These are phyloP conservation scores for Eubucco bourcierii DNA, from an alignment of 2,113 vertebrate species.

Conservation along the genomic window DNA sequence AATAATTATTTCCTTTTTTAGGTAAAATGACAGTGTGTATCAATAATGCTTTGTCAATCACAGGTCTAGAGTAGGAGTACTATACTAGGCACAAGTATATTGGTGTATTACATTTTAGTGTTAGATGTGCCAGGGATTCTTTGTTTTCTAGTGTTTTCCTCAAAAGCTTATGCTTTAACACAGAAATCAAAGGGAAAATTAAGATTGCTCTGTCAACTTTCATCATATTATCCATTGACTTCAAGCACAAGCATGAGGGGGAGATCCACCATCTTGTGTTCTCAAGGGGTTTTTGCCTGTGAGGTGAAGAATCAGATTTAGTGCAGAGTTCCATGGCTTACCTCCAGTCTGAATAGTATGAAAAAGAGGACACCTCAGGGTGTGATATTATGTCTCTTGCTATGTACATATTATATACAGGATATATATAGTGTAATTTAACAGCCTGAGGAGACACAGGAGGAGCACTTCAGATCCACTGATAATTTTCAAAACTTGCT, in stretches of 20 bases:
- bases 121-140: not conserved
- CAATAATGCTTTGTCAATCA: not conserved
- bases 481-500: not conserved
- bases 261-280: not conserved
- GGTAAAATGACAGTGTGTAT: not conserved
- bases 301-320: not conserved
- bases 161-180: not conserved
- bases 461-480: not conserved
- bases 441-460: not conserved
- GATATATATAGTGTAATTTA: not conserved
- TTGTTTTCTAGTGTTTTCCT: not conserved
- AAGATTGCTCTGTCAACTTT: not conserved
- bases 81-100: rapidly evolving
- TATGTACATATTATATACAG: not conserved
- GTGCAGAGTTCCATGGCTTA: not conserved
- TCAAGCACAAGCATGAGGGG: not conserved
- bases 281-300: not conserved
- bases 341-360: not conserved
- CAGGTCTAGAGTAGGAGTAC: not conserved
- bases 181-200: not conserved
- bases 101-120: not conserved
- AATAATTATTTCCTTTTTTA: not conserved
- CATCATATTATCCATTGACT: not conserved
- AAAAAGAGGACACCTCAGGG: not conserved
- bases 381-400: not conserved